Conservation (phyloP, 1,140 invertebrate species). For the Armadillidium nasatum region DNA sequence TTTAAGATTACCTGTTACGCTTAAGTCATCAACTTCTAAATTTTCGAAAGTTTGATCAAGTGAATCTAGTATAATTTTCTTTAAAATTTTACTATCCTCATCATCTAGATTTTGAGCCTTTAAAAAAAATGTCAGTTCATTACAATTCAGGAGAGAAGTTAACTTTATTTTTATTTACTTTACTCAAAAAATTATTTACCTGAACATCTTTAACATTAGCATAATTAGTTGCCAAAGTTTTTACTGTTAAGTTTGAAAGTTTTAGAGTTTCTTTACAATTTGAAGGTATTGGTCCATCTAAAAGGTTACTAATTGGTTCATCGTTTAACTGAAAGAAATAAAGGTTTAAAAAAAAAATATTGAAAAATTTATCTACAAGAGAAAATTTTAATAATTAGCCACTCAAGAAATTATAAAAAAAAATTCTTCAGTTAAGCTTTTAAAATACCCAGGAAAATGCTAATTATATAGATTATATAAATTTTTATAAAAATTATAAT, state of each 20-base stretch:
- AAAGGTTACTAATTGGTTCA: neutral
- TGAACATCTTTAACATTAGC: neutral
- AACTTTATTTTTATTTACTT: too few relatives aligned
- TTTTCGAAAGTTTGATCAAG: neutral
- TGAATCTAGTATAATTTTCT: neutral
- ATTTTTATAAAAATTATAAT: too few relatives aligned
- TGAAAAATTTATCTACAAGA: too few relatives aligned
- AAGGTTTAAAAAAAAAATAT: neutral
- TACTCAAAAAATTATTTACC: neutral
- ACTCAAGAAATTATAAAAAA: too few relatives aligned
- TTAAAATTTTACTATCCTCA: neutral
- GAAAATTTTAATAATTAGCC: too few relatives aligned
- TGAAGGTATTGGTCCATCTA: neutral
- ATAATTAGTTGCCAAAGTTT: neutral
- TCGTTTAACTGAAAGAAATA: neutral
- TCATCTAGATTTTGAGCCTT: neutral
- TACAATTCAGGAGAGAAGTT: too few relatives aligned
- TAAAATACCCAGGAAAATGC: too few relatives aligned
- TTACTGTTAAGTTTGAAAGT: neutral
- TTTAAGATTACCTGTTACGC: neutral
- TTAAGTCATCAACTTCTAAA: neutral
- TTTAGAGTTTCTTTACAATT: neutral
- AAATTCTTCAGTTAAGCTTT: too few relatives aligned
- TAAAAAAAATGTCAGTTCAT: too few relatives aligned
- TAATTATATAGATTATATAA: too few relatives aligned